Conservation (phyloP, 2,113 vertebrate genomes). For the Chauna torquata region DNA sequence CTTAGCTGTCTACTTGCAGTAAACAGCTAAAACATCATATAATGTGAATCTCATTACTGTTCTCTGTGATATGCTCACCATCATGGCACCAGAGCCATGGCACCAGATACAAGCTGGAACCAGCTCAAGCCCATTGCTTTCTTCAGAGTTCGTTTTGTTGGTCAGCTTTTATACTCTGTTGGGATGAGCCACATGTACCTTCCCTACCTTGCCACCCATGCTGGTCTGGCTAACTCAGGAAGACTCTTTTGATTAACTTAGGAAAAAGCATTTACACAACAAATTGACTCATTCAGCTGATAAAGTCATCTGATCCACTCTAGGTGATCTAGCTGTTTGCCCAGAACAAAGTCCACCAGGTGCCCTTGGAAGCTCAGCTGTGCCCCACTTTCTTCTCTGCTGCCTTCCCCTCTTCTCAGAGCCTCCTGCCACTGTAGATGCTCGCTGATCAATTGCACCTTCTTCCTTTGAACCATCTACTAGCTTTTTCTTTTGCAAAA, state of each 20-base stretch:
- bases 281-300: not conserved
- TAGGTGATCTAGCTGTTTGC: fast-evolving
- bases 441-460: not conserved
- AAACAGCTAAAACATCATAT: not conserved
- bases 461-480: not conserved
- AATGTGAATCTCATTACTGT: not conserved
- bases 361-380: not conserved
- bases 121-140: not conserved
- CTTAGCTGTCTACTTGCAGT: not conserved
- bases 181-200: too few species aligned
- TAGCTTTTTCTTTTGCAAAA: not conserved
- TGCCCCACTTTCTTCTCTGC: fast-evolving
- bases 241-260: not conserved
- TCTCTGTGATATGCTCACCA: not conserved
- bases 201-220: too few species aligned
- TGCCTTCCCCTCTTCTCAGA: fast-evolving
- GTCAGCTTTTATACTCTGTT: not conserved
- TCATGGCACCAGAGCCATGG: not conserved
- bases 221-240: not conserved
- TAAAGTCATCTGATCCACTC: not conserved
- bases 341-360: not conserved
- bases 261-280: not conserved
- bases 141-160: not conserved
- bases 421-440: not conserved
- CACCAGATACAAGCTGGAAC: not conserved